Percentiles rank a stretch among this genome's conserved stretches.
phyloP scores from a whole-genome alignment of 2,888 invertebrate genomes.

The Drosophila prolongata region DNA sequence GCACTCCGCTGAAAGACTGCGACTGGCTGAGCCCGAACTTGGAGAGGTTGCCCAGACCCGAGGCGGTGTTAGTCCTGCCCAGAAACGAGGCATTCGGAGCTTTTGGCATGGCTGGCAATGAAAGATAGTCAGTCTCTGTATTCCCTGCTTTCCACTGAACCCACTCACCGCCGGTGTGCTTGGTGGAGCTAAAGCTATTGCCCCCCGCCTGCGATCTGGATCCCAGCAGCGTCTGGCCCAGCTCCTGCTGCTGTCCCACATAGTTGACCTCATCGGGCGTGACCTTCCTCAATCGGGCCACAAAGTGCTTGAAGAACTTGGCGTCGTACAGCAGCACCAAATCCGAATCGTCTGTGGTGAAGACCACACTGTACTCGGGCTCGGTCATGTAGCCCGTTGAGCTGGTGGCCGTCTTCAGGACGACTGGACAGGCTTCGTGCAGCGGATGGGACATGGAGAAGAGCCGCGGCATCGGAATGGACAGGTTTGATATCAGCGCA shows the following conservation, averaged over 20 bases:
- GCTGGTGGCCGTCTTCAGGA: constrained; percentile 88
- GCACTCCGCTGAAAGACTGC: constrained; percentile 77
- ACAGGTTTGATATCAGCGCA: constrained; percentile 79
- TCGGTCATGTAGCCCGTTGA: constrained; percentile 88
- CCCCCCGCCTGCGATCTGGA: constrained; percentile 43
- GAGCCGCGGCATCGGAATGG: constrained; percentile 89
- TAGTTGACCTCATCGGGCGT: constrained; percentile 89
- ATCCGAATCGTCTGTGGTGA: constrained; percentile 91
- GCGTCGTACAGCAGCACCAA: constrained; percentile 92
- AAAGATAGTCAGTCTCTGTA: not conserved
- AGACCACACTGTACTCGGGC: constrained; percentile 88
- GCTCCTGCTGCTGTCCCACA: constrained; percentile 85
- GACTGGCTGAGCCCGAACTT: constrained; percentile 72
- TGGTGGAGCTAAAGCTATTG: constrained; percentile 76
- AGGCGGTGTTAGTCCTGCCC: constrained; percentile 69
- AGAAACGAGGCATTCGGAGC: constrained; percentile 66
- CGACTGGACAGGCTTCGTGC: constrained; percentile 94
- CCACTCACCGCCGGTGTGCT: constrained; percentile 70
- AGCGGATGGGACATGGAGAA: constrained; percentile 95
- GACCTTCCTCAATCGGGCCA: constrained; percentile 92
- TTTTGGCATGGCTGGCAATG: constrained; percentile 60
- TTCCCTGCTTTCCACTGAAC: fast-evolving
- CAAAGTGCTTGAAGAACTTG: constrained; percentile 91
- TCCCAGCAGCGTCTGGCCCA: constrained; percentile 63
- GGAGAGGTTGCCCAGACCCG: constrained; percentile 68